These are phyloP conservation scores for Drosophila robusta DNA, from an alignment of 2,888 invertebrate genomes.

Conservation along the genomic window DNA sequence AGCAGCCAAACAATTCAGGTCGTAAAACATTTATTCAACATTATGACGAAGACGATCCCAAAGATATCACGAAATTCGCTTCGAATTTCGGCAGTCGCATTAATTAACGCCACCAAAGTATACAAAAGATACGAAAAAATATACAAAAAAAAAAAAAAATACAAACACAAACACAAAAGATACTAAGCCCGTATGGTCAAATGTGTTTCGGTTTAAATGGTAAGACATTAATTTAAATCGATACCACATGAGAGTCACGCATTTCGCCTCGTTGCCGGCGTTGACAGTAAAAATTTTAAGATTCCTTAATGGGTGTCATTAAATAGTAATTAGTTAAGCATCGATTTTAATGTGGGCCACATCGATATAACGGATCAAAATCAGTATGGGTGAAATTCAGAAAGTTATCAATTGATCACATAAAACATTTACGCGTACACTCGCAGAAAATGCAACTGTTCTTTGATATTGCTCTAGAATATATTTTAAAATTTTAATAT, in stretches of 20 bases:
- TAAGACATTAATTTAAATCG: slow-evolving; percentile 62
- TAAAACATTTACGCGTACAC: not conserved
- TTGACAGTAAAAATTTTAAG: slow-evolving; percentile 42
- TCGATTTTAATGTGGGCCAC: slow-evolving; percentile 29
- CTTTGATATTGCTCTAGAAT: too few species aligned
- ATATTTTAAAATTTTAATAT: too few species aligned
- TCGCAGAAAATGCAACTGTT: not conserved
- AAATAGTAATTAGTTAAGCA: slow-evolving; percentile 47
- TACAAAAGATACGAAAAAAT: slow-evolving; percentile 32
- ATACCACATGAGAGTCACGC: slow-evolving; percentile 12
- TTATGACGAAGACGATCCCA: slow-evolving; percentile 56
- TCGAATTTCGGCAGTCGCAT: slow-evolving; percentile 51
- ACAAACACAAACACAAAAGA: slow-evolving; percentile 25
- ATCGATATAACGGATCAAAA: slow-evolving; percentile 12
- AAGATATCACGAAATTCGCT: slow-evolving; percentile 51
- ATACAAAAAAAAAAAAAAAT: slow-evolving; percentile 14
- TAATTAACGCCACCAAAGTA: slow-evolving; percentile 52
- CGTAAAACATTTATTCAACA: slow-evolving; percentile 71
- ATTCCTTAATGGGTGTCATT: slow-evolving; percentile 46
- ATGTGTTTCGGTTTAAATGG: slow-evolving; percentile 64
- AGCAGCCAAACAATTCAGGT: slow-evolving; percentile 56
- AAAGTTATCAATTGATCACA: slow-evolving; percentile 4
- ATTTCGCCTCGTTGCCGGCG: slow-evolving; percentile 2
- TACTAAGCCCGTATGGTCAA: slow-evolving; percentile 36
- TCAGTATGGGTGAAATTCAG: slow-evolving; percentile 1